phyloP scores from a whole-genome alignment of 2,888 invertebrate species.

The Mystacides longicornis region DNA sequence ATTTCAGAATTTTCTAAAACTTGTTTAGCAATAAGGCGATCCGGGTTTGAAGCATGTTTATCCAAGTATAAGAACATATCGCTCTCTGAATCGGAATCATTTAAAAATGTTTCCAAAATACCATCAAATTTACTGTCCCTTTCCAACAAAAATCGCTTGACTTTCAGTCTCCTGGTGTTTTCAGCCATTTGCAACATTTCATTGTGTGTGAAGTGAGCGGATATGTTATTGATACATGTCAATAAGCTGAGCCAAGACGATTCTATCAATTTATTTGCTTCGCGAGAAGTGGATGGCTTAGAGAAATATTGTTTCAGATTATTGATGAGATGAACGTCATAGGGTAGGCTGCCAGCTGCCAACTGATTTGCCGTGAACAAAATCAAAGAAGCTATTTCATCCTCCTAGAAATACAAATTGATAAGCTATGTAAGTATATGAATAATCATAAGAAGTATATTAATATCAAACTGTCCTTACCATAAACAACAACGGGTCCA shows the following conservation, averaged over 20 bases:
- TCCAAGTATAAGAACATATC: conserved; percentile 25
- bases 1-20: conserved; percentile 13
- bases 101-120: conserved; percentile 24
- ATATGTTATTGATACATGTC: conserved; percentile 27
- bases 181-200: conserved; percentile 23
- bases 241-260: conserved; percentile 37
- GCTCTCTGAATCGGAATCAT: conserved; percentile 20
- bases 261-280: conserved; percentile 37
- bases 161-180: conserved; percentile 19
- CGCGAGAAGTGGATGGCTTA: conserved; percentile 31
- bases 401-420: conserved; percentile 34
- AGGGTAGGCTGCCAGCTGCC: conserved; percentile 34
- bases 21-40: conserved; percentile 21
- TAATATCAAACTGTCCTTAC: too few species aligned
- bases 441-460: too few species aligned
- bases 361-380: conserved; percentile 41
- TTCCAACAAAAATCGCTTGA: conserved; percentile 21
- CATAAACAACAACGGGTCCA: conserved; percentile 18
- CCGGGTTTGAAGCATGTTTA: conserved; percentile 21
- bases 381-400: conserved; percentile 37
- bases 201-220: conserved; percentile 24
- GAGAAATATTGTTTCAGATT: conserved; percentile 28
- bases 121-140: conserved; percentile 19
- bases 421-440: too few species aligned
- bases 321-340: conserved; percentile 35